Evolutionary conservation across 2,797 vertebrate species (phyloP), one percentile per base, ranked within the genome.

Genomic region (Amblyraja radiata): DNA sequence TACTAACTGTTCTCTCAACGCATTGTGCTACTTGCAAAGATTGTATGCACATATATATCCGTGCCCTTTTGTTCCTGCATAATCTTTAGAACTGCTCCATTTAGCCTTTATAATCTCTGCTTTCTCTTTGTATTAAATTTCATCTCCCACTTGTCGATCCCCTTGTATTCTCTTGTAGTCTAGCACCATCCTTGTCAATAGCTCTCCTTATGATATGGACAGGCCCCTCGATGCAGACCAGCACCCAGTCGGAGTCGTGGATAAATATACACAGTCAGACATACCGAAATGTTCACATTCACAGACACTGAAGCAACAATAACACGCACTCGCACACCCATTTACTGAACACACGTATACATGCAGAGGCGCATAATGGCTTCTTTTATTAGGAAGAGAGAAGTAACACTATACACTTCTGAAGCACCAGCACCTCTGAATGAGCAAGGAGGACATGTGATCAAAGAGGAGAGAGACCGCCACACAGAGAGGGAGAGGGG

Each of bases 381-480:
- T 96, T 96, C 97, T 96, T 97, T 96, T 94, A 95, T 96, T 95
- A 96, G 95, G 95, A 58, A 46, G 36, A 23, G 23, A 28, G 1
- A 96, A 96, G 94, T 96, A 95, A 96, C 97, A 97, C 97, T 98
- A 98, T 97, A 98, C 97, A 98, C 97, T 97, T 95, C 23, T 28
- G 71, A 96, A 96, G 96, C 96, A 96, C 96, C 96, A 95, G 96
- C 96, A 97, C 97, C 96, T 98, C 97, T 97, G 97, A 98, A 97
- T 98, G 96, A 95, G 97, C 95, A 97, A 96, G 96, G 95, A 95
- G 97, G 96, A 96, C 96, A 96, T 95, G 94, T 97, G 97, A 98
- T 98, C 97, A 98, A 98, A 98, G 97, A 94, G 94, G 95, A 96
- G 96, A 96, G 96, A 95, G 68, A 93, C 96, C 97, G 96, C 97